phyloP scores from a whole-genome alignment of 2,888 invertebrate species.

The Kryphioiulus occultus region DNA sequence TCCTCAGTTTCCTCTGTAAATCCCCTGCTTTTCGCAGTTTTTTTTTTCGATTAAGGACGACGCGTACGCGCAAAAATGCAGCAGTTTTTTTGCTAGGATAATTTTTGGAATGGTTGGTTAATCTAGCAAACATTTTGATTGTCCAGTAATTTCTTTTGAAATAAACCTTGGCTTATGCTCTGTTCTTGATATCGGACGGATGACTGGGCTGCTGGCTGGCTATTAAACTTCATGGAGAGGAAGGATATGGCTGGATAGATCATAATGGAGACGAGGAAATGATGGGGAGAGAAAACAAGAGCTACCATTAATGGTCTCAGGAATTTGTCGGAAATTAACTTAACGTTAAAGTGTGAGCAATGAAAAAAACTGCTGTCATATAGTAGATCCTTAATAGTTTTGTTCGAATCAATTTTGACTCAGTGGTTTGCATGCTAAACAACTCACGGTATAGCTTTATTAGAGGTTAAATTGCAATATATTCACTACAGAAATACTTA shows the following conservation, averaged over 20 bases:
- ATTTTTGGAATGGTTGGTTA: not conserved
- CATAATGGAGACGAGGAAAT: not conserved
- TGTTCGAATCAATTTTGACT: no score
- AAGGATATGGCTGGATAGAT: constrained; percentile 28
- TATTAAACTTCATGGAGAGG: constrained; percentile 22
- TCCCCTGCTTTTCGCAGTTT: not conserved
- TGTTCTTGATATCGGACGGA: not conserved
- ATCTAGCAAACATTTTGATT: constrained; percentile 35
- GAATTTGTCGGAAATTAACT: constrained; percentile 23
- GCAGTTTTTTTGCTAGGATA: not conserved
- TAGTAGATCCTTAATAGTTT: no score
- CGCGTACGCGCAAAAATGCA: not conserved
- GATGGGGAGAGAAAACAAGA: not conserved
- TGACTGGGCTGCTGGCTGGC: not conserved
- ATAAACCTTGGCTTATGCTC: not conserved
- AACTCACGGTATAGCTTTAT: no score
- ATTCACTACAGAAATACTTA: no score
- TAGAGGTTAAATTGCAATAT: no score
- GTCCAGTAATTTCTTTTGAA: constrained; percentile 16
- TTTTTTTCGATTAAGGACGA: not conserved
- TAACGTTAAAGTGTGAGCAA: not conserved
- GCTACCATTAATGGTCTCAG: not conserved
- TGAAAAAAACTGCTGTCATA: not conserved
- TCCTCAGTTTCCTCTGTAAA: not conserved
- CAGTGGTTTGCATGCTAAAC: no score